phyloP scores from a whole-genome alignment of 2,113 vertebrate species.

The Gila orcuttii region DNA sequence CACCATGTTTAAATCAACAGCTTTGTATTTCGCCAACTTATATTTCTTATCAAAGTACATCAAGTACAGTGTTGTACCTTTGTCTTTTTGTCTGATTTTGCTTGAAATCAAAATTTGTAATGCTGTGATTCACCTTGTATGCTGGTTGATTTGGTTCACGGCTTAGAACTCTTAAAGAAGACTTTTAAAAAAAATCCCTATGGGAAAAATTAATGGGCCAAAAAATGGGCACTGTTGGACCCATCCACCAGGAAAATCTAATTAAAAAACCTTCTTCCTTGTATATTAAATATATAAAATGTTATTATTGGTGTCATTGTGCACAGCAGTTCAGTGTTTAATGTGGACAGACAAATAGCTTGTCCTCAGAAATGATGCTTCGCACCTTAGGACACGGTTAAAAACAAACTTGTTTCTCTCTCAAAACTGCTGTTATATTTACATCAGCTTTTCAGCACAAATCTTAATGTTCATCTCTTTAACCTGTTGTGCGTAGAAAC shows the following conservation, averaged over 20 bases:
- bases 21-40: too few relatives aligned
- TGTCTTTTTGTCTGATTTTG: not conserved
- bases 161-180: not conserved
- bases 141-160: not conserved
- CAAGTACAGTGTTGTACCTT: not conserved
- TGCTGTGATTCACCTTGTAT: too few relatives aligned
- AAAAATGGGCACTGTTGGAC: not conserved
- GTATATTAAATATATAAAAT: not conserved
- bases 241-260: too few relatives aligned
- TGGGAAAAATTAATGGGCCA: not conserved
- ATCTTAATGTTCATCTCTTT: conserved; percentile 4
- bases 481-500: conserved; percentile 94
- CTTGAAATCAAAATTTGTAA: not conserved
- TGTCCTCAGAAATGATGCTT: not conserved
- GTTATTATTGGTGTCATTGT: not conserved
- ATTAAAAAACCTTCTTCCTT: too few relatives aligned
- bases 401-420: not conserved
- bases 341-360: not conserved
- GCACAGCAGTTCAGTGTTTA: not conserved
- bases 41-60: not conserved
- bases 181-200: too few relatives aligned
- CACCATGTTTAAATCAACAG: too few relatives aligned
- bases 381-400: not conserved
- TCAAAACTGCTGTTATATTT: not conserved
- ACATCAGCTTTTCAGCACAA: not conserved